Evolutionary conservation across 1,140 invertebrate genomes (phyloP), one percentile per base, ranked within the genome.

Genomic region (Calosoma granatense): DNA sequence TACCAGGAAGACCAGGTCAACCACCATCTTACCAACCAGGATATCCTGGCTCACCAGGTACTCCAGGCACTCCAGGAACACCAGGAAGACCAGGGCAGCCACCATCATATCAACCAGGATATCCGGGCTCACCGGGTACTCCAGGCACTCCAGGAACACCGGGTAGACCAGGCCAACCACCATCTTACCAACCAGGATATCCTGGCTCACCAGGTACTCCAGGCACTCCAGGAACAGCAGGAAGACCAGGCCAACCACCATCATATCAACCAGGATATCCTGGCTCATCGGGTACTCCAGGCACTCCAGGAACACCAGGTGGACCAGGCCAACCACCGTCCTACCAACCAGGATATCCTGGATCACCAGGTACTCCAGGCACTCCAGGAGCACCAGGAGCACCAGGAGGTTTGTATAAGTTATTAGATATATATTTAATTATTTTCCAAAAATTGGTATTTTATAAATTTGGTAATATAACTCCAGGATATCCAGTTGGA

Each of bases 31-130:
- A 36, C 26, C 6, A 9, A 36, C 41, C 41, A 47, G 41, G 41
- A 47, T 4, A 3, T 4, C 41, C 41, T 12, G 41, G 41, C 17
- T 12, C 41, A 11, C 41, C 41, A 4, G 41, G 41, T 11, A 12
- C 3, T 57, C 68, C 70, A 12, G 69, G 26, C 0, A 53, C 17
- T 1, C 52, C 59, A 4, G 55, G 56, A 51, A 62, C 65, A 52
- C 69, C 72, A 59, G 60, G 64, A 51, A 63, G 61, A 59, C 60
- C 67, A n/a, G 66, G 41, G 3, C 9, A 9, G 17, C 41, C 66
- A 14, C 59, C 63, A 23, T 66, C 66, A 53, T 73, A 72, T 20
- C 55, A 68, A 59, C 71, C 71, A n/a, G n/a, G n/a, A n/a, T n/a
- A n/a, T n/a, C n/a, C n/a, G 3, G 41, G 41, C 9, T 4, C 9